Conservation (phyloP, 2,888 invertebrate species). For the Lochmaea crataegi region DNA sequence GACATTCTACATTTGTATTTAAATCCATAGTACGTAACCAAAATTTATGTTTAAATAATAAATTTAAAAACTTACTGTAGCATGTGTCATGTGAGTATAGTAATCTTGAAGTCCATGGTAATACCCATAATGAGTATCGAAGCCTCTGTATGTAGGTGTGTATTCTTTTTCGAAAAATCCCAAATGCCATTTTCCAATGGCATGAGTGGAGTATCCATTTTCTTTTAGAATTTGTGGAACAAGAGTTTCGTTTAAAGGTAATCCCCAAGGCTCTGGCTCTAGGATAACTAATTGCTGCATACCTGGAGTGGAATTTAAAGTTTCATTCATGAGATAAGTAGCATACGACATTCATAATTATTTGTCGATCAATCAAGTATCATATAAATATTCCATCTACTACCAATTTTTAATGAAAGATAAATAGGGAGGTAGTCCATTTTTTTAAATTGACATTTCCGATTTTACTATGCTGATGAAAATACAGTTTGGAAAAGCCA, state of each 20-base stretch:
- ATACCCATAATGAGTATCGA: conserved; percentile 86
- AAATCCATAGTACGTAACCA: too few species aligned
- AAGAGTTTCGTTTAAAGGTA: conserved; percentile 72
- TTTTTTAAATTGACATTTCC: too few species aligned
- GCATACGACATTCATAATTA: conserved; percentile 13
- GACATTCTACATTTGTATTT: too few species aligned
- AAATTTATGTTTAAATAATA: too few species aligned
- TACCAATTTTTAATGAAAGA: too few species aligned
- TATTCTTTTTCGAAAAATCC: conserved; percentile 80
- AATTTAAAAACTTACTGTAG: too few species aligned
- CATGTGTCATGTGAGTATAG: conserved; percentile 72
- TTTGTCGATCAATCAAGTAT: too few species aligned
- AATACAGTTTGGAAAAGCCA: too few species aligned
- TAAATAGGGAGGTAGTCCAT: too few species aligned
- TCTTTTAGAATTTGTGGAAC: conserved; percentile 73
- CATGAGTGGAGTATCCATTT: conserved; percentile 79
- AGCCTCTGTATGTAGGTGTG: conserved; percentile 81
- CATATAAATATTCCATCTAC: too few species aligned
- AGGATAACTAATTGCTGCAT: conserved; percentile 79
- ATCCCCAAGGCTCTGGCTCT: conserved; percentile 79
- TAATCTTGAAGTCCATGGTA: conserved; percentile 87
- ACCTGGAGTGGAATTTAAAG: conserved; percentile 64
- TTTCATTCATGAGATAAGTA: background rate
- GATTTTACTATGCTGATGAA: too few species aligned
- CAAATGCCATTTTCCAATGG: conserved; percentile 89